A percentile compares a stretch with the other conserved stretches of the same genome.
Evolutionary conservation across 2,888 invertebrate species (phyloP).

Genomic region (Rhorus exstirpatorius): DNA sequence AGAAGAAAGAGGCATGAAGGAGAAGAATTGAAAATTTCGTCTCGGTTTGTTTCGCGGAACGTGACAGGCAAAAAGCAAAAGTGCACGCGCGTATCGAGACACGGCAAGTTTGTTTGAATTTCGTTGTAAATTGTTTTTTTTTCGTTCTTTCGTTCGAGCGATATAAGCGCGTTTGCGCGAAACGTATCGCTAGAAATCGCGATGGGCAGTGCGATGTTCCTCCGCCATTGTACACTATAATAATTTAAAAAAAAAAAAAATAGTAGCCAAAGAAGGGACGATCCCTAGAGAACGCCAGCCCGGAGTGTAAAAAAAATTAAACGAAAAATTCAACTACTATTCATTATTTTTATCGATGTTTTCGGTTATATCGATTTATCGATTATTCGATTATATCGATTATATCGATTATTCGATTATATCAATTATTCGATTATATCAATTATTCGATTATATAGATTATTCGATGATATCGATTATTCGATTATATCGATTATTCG

Average conservation of each 20-base stretch:
- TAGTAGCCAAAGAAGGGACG: constrained; percentile 64
- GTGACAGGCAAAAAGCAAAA: background rate
- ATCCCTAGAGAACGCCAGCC: constrained; percentile 45
- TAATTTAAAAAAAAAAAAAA: too few species aligned
- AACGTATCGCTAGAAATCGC: constrained; percentile 6
- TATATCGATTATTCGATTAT: background rate
- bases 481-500: too few species aligned
- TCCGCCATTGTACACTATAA: constrained; percentile 47
- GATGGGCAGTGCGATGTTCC: constrained; percentile 29
- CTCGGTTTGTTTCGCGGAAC: background rate
- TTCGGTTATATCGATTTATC: too few species aligned
- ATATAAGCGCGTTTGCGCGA: background rate
- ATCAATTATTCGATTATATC: too few species aligned
- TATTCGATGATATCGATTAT: too few species aligned
- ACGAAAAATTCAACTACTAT: background rate
- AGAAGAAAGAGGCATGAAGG: constrained; percentile 82
- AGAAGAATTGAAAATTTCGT: constrained; percentile 8
- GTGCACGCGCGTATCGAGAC: background rate
- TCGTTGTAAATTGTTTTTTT: background rate
- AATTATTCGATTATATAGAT: too few species aligned
- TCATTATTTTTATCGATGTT: background rate
- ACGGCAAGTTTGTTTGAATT: constrained; percentile 1
- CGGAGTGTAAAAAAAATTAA: constrained; percentile 8
- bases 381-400: background rate
- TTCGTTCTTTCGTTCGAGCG: constrained; percentile 18